Percentiles rank a stretch among this genome's conserved stretches.
Conservation (phyloP, 2,888 invertebrate genomes). For the Dioctria linearis region DNA sequence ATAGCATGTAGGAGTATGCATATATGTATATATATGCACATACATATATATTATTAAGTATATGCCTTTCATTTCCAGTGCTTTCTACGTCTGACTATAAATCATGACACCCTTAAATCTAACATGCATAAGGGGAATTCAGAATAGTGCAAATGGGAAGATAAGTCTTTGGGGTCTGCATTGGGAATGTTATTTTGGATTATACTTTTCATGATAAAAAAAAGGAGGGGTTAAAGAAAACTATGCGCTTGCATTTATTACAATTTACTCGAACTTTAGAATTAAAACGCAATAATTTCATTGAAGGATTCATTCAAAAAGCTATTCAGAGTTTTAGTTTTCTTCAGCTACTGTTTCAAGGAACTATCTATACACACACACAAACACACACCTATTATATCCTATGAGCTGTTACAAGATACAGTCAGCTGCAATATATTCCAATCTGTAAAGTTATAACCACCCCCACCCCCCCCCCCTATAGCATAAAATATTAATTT, state of each 20-base stretch:
- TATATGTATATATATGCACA: too few species aligned
- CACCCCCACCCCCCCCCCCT: background rate
- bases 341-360: background rate
- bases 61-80: background rate
- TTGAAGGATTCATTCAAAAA: background rate
- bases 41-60: too few species aligned
- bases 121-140: background rate
- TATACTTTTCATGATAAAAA: background rate
- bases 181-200: background rate
- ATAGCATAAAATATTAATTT: slow-evolving; percentile 46
- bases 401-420: background rate
- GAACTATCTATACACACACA: background rate
- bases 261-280: slow-evolving; percentile 1
- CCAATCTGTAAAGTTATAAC: slow-evolving; percentile 42
- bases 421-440: slow-evolving; percentile 17
- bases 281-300: slow-evolving; percentile 31
- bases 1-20: background rate
- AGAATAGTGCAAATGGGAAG: slow-evolving; percentile 11
- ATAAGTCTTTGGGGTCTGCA: background rate
- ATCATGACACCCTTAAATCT: slow-evolving; percentile 1
- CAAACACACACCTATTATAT: background rate
- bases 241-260: slow-evolving; percentile 6
- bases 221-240: slow-evolving; percentile 1
- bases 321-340: background rate
- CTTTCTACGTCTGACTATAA: slow-evolving; percentile 28